Conservation (phyloP, 2,888 invertebrate species). For the Synanthedon formicaeformis region DNA sequence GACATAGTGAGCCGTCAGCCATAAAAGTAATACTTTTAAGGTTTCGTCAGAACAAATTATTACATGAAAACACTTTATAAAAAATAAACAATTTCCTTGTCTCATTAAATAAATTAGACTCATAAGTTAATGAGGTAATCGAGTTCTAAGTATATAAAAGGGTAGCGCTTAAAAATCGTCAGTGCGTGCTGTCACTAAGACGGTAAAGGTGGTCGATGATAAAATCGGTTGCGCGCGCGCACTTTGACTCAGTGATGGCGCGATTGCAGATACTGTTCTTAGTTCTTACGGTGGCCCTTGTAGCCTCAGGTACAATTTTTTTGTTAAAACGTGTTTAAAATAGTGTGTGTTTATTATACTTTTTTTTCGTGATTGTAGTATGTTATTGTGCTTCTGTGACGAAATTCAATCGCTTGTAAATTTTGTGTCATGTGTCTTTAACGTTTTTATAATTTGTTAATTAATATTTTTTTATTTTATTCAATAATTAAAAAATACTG, state of each 20-base stretch:
- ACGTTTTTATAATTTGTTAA: background rate
- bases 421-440: background rate
- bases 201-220: conserved; percentile 15
- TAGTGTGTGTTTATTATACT: background rate
- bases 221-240: conserved; percentile 23
- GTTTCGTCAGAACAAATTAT: no score
- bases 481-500: background rate
- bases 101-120: no score
- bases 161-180: background rate
- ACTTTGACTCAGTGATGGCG: conserved; percentile 28
- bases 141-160: no score
- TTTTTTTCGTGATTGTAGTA: background rate
- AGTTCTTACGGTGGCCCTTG: conserved; percentile 12
- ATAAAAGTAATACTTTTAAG: no score
- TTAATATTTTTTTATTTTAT: background rate
- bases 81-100: no score
- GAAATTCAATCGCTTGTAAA: background rate
- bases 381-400: background rate
- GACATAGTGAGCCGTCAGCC: no score
- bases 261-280: conserved; percentile 20
- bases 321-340: background rate
- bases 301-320: conserved; percentile 21
- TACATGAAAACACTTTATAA: no score
- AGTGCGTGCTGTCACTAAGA: background rate
- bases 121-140: no score